Percentiles rank a stretch among this genome's conserved stretches.
Conservation (phyloP, 2,888 invertebrate genomes). For the Drosophila anceps region DNA sequence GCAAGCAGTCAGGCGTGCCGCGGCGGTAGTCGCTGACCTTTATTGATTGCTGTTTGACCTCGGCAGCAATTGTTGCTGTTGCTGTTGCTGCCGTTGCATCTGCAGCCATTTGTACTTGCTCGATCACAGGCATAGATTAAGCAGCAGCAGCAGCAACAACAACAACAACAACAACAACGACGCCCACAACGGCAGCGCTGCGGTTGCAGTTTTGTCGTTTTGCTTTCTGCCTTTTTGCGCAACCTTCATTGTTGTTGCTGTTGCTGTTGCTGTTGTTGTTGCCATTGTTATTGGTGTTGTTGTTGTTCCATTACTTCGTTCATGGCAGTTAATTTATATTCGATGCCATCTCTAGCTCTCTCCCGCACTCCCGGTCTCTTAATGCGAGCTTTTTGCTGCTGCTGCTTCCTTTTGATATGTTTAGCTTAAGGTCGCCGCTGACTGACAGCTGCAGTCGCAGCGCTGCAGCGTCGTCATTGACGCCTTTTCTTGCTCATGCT, state of each 20-base stretch:
- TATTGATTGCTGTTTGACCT: constrained; percentile 85
- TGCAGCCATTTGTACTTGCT: constrained; percentile 78
- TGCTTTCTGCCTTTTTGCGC: constrained; percentile 70
- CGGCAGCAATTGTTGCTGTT: constrained; percentile 63
- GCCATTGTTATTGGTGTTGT: constrained; percentile 40
- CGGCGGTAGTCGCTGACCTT: constrained; percentile 82
- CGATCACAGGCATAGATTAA: constrained; percentile 76
- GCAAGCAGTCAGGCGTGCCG: constrained; percentile 79
- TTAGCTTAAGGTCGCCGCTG: constrained; percentile 57
- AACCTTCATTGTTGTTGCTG: constrained; percentile 55
- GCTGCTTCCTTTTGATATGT: constrained; percentile 63
- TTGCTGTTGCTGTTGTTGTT: constrained; percentile 45
- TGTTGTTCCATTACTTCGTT: constrained; percentile 72
- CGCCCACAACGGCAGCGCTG: constrained; percentile 56
- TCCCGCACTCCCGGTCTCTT: constrained; percentile 9
- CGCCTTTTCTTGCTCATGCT: constrained; percentile 63
- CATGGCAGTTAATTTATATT: constrained; percentile 78
- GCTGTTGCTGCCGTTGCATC: constrained; percentile 59
- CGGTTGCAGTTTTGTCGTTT: constrained; percentile 58
- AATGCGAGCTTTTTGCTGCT: constrained; percentile 49
- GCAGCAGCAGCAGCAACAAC: constrained; percentile 31
- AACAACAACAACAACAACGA: constrained; percentile 25
- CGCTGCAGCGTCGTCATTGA: constrained; percentile 62
- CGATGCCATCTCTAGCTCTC: constrained; percentile 63
- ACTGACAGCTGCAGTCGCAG: constrained; percentile 39